Evolutionary conservation across 2,113 vertebrate genomes (phyloP).

Genomic region (Bombycilla garrulus): DNA sequence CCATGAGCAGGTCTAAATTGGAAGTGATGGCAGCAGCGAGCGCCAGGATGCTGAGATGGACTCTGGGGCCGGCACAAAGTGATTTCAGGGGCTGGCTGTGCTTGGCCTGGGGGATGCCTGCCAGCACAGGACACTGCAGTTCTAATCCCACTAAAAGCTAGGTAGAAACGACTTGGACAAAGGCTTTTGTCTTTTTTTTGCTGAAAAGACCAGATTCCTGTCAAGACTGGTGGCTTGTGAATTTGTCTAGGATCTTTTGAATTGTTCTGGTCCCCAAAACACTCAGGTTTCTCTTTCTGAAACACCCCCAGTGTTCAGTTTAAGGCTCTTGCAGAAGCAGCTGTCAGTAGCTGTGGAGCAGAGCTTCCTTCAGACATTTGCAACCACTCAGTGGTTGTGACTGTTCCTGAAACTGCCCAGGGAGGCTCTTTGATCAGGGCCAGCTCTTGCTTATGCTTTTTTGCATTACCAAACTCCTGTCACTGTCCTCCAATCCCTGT

Average conservation of each 20-base stretch:
- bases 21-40: conserved; percentile 1
- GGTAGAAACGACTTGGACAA: not conserved
- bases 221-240: not conserved
- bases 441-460: not conserved
- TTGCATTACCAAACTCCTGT: not conserved
- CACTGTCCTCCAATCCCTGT: not conserved
- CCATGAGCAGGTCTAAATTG: not conserved
- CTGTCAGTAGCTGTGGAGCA: not conserved
- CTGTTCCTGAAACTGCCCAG: not conserved
- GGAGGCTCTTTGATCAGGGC: not conserved
- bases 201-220: not conserved
- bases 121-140: not conserved
- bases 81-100: not conserved
- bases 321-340: not conserved
- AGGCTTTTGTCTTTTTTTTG: not conserved
- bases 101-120: not conserved
- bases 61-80: not conserved
- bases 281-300: conserved; percentile 9
- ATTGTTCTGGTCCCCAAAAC: not conserved
- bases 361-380: not conserved
- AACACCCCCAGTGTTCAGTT: not conserved
- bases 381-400: not conserved
- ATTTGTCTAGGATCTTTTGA: conserved; percentile 3
- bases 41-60: rapidly evolving
- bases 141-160: conserved; percentile 4